These are phyloP conservation scores for Acromyrmex echinatior DNA, from an alignment of 1,140 invertebrate genomes.

Conservation along the genomic window DNA sequence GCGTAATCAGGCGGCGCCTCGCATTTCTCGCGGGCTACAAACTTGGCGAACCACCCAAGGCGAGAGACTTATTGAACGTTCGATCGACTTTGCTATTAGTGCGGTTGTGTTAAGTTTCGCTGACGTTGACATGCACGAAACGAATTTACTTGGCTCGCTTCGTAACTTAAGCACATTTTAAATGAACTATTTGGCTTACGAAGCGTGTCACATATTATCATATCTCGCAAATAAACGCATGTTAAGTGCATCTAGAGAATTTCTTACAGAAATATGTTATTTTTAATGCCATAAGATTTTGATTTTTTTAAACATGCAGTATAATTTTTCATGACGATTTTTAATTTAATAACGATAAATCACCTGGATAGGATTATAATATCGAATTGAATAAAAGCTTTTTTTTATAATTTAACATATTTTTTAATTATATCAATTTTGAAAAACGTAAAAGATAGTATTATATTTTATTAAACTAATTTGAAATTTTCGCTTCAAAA, in stretches of 20 bases:
- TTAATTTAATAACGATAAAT: not conserved
- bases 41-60: conserved; percentile 46
- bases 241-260: not conserved
- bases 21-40: conserved; percentile 2
- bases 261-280: conserved; percentile 13
- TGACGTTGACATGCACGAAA: conserved; percentile 45
- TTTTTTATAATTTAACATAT: not conserved
- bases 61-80: conserved; percentile 54
- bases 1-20: conserved; percentile 34
- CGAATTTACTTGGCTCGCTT: conserved; percentile 49
- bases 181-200: conserved; percentile 46
- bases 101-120: conserved; percentile 19
- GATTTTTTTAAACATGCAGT: too few relatives aligned
- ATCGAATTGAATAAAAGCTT: not conserved
- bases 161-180: conserved; percentile 43
- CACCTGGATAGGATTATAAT: not conserved
- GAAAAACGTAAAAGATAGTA: not conserved
- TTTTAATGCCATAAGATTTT: not conserved
- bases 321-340: not conserved
- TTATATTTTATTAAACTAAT: not conserved
- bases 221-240: conserved; percentile 35
- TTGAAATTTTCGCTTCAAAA: not conserved
- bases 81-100: conserved; percentile 54
- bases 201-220: conserved; percentile 33
- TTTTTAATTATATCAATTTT: not conserved